phyloP scores from a whole-genome alignment of 2,113 vertebrate genomes.

The Perognathus longimembris region DNA sequence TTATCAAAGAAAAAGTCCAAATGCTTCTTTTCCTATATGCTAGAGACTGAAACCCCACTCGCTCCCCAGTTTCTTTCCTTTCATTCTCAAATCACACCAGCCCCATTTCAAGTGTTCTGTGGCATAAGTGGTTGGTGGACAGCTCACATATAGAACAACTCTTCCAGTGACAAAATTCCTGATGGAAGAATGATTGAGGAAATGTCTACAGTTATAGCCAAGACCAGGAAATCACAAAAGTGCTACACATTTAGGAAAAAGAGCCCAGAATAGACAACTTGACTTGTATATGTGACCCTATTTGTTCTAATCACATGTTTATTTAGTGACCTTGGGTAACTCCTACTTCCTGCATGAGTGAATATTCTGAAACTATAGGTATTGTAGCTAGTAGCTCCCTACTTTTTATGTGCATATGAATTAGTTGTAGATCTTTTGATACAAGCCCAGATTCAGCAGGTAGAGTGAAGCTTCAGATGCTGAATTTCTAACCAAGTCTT shows the following conservation, averaged over 20 bases:
- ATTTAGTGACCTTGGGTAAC: not conserved
- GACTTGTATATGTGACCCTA: not conserved
- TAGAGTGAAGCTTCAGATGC: not conserved
- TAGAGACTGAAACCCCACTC: not conserved
- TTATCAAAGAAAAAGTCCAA: not conserved
- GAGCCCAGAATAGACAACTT: not conserved
- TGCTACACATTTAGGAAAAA: not conserved
- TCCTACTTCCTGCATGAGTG: not conserved
- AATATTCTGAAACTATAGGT: conserved; percentile 28
- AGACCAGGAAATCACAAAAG: not conserved
- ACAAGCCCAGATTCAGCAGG: not conserved
- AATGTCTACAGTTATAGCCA: not conserved
- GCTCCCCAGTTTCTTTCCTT: not conserved
- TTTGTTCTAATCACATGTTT: not conserved
- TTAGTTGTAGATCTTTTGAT: not conserved
- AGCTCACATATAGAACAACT: not conserved
- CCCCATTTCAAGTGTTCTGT: not conserved
- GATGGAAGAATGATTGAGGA: not conserved
- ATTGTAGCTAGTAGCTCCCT: not conserved
- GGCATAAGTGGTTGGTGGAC: not conserved
- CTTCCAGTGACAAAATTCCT: not conserved
- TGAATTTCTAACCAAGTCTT: not conserved
- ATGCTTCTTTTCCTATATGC: not conserved
- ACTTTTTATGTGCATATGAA: not conserved
- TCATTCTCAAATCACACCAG: not conserved